Base-by-base conservation (phyloP, 2,888 invertebrate species). In the Brenthis daphne region DNA sequence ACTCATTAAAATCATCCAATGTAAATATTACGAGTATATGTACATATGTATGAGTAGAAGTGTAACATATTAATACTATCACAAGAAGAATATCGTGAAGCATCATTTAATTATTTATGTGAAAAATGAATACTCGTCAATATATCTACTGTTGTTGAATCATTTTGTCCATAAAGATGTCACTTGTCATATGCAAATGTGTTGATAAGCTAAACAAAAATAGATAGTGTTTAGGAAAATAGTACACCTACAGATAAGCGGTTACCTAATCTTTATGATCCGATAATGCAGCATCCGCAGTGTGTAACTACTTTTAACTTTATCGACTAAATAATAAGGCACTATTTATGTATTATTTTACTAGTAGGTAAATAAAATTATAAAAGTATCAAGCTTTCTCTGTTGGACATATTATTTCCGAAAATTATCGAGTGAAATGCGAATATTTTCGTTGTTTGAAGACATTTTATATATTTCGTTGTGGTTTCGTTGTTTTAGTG, bases 231-330 rank as follows among this genome's bases (percentile, higher is more conserved):
- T 64, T 69, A 58, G 61, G 60, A 73, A 73, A 71, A 75, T 73
- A 69, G 73, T 71, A 69, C 71, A 71, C 55, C 69, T 67, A 67
- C 50, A 73, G 79, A 79, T 77, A 77, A 77, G 65, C 70, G 68
- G 71, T 76, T 76, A 75, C 76, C 72, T 77, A 78, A 79, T 78
- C 71, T 73, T 73, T 77, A 77, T 80, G 76, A 77, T 76, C 73
- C 71, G 80, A 79, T 80, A 79, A 71, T 64, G 67, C 53, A 12
- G 53, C 55, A 69, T 70, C 65, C 64, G 64, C 71, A 56, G 51
- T 48, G 12, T 63, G 43, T 48, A 20, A 54, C 60, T 57, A 69
- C 14, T 65, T 58, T 69, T 37, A n/a, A 67, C 47, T 24, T 43
- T 69, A 54, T 65, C 37, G 4, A n/a, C 14, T 50, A 8, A 6